Base-by-base conservation (phyloP, 2,888 invertebrate species). In the Eremobia ochroleuca region DNA sequence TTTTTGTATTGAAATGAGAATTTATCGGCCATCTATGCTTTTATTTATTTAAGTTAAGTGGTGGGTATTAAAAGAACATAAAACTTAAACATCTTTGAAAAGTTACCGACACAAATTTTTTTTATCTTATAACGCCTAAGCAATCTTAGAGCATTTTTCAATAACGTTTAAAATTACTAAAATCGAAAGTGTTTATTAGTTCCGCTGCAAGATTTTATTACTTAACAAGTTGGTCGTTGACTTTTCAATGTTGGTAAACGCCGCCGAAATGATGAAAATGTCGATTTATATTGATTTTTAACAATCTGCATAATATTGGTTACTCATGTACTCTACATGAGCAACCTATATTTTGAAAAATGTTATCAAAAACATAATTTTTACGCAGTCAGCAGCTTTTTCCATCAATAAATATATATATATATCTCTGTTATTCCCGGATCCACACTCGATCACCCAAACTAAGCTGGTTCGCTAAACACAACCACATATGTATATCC, bases 1-100 rank as follows among this genome's bases (percentile, higher is more conserved):
- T 43, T 87, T 69, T 64, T 34, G 34, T 73, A 73, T 82, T 72
- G 52, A 78, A 80, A 70, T 71, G 21, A 62, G 59, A 78, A 64
- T 76, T 75, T 46, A 79, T 76, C 13, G 18, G 61, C n/a, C 1
- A 72, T 68, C 25, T n/a, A 37, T 66, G 4, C n/a, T 49, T 72
- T 79, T 70, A 72, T 80, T 77, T 70, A 68, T 66, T 70, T 46
- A 25, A 34, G 28, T 31, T 66, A 58, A 68, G 61, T 58, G 21
- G 9, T 18, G 21, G 25, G 21, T 71, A 49, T 72, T 72, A 34
- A 65, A 73, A 73, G 0, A 49, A 18, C 34, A 62, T 73, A 21
- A 34, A 21, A 18, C 4, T 55, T 21, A 1, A 46, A 46, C 62
- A 72, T 52, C 40, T 34, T 40, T 52, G 15, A 28, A 25, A 37